Percentiles rank a stretch among this genome's conserved stretches.
Conservation (phyloP, 2,113 vertebrate genomes). For the Psilopogon haemacephalus region DNA sequence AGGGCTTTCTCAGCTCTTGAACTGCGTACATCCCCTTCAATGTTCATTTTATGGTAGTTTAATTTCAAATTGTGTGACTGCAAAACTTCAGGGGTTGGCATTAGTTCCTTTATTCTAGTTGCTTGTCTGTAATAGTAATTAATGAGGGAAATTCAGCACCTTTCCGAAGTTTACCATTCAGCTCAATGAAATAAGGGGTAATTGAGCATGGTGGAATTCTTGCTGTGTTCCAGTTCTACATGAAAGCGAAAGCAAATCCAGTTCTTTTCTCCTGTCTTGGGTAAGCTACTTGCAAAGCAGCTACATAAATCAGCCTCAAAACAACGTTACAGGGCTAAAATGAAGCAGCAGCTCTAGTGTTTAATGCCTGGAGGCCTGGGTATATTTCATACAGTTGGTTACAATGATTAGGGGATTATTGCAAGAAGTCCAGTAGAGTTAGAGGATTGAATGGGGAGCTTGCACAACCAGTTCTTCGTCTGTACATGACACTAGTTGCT, state of each 20-base stretch:
- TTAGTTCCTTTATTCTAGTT: background rate
- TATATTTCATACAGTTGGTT: background rate
- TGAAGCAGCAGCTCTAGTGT: background rate
- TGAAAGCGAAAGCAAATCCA: background rate
- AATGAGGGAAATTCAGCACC: constrained; percentile 14
- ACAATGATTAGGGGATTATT: background rate
- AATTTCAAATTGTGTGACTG: background rate
- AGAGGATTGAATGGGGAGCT: background rate
- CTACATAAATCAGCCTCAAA: background rate
- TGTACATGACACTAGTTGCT: background rate
- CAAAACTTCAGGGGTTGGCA: background rate
- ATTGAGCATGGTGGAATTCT: background rate
- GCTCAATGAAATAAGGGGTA: background rate
- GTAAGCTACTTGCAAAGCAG: background rate
- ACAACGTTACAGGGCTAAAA: background rate
- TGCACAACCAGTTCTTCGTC: background rate
- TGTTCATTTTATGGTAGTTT: background rate
- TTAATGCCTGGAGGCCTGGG: background rate
- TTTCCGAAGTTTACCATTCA: background rate
- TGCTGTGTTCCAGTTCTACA: background rate
- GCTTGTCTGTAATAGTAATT: background rate
- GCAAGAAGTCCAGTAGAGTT: background rate
- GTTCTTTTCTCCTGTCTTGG: background rate
- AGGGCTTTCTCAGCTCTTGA: background rate
- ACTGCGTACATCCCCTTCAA: background rate